phyloP scores from a whole-genome alignment of 2,888 invertebrate species.

The Volucella inflata region DNA sequence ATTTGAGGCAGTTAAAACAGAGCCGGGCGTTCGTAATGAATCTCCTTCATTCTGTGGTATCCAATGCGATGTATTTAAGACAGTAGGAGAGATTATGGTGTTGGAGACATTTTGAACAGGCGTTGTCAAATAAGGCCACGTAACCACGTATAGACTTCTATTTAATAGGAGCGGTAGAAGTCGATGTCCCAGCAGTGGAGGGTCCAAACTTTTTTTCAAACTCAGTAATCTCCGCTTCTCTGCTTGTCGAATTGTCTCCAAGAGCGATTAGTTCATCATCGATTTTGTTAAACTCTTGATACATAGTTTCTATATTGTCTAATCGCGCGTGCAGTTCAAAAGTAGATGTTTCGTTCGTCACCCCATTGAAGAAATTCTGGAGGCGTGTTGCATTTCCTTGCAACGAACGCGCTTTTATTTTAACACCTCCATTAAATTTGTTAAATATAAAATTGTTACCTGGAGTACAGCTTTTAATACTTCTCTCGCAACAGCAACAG shows the following conservation, averaged over 20 bases:
- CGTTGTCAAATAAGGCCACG: no score
- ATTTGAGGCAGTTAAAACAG: no score
- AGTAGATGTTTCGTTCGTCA: not conserved
- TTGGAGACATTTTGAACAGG: no score
- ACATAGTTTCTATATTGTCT: not conserved
- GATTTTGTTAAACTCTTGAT: slow-evolving; percentile 1
- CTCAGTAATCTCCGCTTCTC: not conserved
- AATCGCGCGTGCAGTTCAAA: not conserved
- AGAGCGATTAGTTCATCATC: not conserved
- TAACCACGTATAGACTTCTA: no score
- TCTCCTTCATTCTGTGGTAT: no score
- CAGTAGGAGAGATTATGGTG: no score
- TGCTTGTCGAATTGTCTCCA: not conserved
- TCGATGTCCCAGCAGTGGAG: no score
- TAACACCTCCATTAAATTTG: slow-evolving; percentile 1
- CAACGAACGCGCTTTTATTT: not conserved
- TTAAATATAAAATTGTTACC: not conserved
- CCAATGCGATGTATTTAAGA: no score
- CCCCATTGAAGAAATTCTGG: not conserved
- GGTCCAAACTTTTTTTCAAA: not conserved
- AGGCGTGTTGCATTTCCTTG: no score
- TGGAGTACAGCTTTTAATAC: slow-evolving; percentile 4
- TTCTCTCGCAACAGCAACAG: not conserved
- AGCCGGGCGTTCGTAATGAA: no score
- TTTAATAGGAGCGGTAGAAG: no score